Evolutionary conservation across 2,888 invertebrate species (phyloP).

Genomic region (Hipparchia sbordonii): DNA sequence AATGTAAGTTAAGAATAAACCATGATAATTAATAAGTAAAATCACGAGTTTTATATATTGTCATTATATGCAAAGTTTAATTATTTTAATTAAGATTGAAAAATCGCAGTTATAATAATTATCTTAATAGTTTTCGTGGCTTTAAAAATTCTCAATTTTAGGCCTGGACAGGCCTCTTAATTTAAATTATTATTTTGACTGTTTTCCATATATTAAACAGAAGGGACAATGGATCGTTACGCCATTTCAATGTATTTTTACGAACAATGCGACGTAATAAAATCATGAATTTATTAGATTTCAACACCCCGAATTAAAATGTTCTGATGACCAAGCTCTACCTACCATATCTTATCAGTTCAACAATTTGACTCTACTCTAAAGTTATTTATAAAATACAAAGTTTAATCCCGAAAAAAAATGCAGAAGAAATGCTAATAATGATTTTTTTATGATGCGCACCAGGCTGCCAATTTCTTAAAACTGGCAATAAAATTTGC

Average conservation of each 20-base stretch:
- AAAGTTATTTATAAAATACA: slow-evolving; percentile 7
- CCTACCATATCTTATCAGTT: neutral
- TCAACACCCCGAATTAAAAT: neutral
- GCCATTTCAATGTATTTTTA: slow-evolving; percentile 31
- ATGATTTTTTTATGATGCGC: neutral
- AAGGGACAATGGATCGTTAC: slow-evolving; percentile 27
- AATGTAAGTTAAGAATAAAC: too few species aligned
- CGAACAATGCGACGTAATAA: slow-evolving; percentile 6
- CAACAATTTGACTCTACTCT: neutral
- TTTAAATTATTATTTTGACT: neutral
- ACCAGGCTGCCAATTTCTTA: slow-evolving; percentile 2
- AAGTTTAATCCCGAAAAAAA: neutral
- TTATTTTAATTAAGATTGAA: too few species aligned
- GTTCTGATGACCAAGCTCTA: neutral
- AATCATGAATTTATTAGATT: neutral
- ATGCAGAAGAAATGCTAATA: slow-evolving; percentile 1
- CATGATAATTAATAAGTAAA: too few species aligned
- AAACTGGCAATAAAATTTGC: slow-evolving; percentile 9
- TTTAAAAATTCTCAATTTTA: too few species aligned
- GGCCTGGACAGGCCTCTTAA: too few species aligned
- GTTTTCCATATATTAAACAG: slow-evolving; percentile 14
- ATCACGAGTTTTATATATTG: too few species aligned
- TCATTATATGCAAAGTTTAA: too few species aligned
- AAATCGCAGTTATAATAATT: too few species aligned
- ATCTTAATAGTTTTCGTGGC: too few species aligned